These are phyloP conservation scores for Mus spicilegus DNA, from an alignment of 2,113 vertebrate species.

Conservation along the genomic window DNA sequence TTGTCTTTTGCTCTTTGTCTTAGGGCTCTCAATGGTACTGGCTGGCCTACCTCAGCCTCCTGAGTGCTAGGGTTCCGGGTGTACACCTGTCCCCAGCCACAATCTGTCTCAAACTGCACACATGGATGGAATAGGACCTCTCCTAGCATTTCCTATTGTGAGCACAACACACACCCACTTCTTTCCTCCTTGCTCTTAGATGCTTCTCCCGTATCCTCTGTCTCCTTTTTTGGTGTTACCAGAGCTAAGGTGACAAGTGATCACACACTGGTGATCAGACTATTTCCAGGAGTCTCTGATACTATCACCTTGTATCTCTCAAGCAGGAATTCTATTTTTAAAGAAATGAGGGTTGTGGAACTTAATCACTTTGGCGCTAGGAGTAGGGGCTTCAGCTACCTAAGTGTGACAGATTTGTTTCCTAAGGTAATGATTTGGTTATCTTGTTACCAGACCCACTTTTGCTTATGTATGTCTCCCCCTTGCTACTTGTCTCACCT, in stretches of 20 bases:
- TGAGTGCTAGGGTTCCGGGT: not conserved
- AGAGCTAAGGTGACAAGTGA: not conserved
- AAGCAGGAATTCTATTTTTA: not conserved
- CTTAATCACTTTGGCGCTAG: not conserved
- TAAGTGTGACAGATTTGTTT: not conserved
- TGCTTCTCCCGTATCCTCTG: not conserved
- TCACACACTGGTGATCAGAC: not conserved
- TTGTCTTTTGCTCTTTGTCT: not conserved
- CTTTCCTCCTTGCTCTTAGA: not conserved
- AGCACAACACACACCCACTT: too few species aligned
- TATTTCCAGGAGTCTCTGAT: not conserved
- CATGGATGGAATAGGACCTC: not conserved
- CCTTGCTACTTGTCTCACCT: not conserved
- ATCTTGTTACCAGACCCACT: not conserved
- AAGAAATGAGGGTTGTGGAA: not conserved
- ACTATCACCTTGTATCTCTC: not conserved
- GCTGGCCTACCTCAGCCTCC: not conserved
- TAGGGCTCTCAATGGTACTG: not conserved
- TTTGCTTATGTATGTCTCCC: not conserved
- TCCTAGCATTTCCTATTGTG: not conserved
- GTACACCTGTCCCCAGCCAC: not conserved
- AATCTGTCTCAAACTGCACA: not conserved
- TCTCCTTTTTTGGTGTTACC: not conserved
- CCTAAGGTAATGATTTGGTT: not conserved
- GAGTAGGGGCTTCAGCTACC: not conserved